A percentile compares a stretch with the other conserved stretches of the same genome.
phyloP scores from a whole-genome alignment of 2,797 vertebrate species.

The Enteromius trimaculatus region DNA sequence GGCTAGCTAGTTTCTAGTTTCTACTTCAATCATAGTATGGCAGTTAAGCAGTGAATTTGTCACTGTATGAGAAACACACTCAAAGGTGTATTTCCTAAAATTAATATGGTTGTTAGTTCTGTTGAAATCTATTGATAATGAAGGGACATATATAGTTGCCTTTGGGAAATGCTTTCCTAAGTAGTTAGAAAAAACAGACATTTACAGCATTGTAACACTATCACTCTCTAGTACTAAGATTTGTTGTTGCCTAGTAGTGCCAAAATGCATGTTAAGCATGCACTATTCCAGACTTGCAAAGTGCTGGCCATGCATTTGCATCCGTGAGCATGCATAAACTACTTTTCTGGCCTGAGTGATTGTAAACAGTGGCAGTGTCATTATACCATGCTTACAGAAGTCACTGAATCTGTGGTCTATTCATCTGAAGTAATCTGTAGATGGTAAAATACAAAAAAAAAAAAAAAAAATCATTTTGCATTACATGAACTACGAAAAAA shows the following conservation, averaged over 20 bases:
- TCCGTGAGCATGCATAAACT: not conserved
- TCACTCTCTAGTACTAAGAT: not conserved
- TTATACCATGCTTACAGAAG: not conserved
- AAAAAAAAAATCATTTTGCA: not conserved
- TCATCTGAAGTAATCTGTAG: not conserved
- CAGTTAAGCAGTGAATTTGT: not conserved
- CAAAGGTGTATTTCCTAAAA: not conserved
- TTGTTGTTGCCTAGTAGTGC: not conserved
- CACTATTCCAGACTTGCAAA: not conserved
- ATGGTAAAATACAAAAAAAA: not conserved
- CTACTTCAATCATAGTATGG: not conserved
- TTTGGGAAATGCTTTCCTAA: not conserved
- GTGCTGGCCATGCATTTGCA: not conserved
- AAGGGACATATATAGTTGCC: not conserved
- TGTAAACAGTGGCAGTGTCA: not conserved
- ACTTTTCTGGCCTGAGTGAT: not conserved
- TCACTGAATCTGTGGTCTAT: not conserved
- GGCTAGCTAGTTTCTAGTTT: not conserved
- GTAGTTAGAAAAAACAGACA: not conserved
- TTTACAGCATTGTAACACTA: not conserved
- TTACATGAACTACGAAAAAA: not conserved
- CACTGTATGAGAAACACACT: not conserved
- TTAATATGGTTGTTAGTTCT: not conserved
- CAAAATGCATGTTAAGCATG: not conserved
- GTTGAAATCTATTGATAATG: not conserved